These are phyloP conservation scores for Theocolax elegans DNA, from an alignment of 1,140 invertebrate genomes.

Conservation along the genomic window DNA sequence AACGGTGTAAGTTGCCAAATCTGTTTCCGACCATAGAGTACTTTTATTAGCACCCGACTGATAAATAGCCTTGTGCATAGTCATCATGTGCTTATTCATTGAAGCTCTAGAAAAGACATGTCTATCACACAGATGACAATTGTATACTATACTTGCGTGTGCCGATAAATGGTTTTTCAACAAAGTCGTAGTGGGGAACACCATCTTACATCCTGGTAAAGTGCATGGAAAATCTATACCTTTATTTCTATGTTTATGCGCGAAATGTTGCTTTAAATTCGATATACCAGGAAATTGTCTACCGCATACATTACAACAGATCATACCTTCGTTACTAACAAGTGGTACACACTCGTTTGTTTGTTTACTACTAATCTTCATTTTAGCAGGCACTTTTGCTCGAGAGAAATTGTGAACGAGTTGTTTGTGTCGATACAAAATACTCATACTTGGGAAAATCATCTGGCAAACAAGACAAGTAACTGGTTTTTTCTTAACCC, in stretches of 20 bases:
- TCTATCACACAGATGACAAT: constrained; percentile 56
- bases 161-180: constrained; percentile 49
- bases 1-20: constrained; percentile 55
- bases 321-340: constrained; percentile 64
- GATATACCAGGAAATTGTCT: constrained; percentile 68
- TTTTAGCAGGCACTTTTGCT: constrained; percentile 36
- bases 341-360: constrained; percentile 62
- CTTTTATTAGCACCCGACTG: constrained; percentile 44
- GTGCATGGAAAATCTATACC: constrained; percentile 35
- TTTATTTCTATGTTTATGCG: constrained; percentile 63
- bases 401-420: too few species aligned
- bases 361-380: constrained; percentile 26
- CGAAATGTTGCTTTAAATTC: constrained; percentile 70
- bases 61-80: constrained; percentile 54
- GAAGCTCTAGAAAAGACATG: constrained; percentile 55
- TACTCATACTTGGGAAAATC: constrained; percentile 57
- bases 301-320: constrained; percentile 70
- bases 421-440: constrained; percentile 61
- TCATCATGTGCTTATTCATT: constrained; percentile 56
- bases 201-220: constrained; percentile 48
- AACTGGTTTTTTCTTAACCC: constrained; percentile 52
- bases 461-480: constrained; percentile 60
- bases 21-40: constrained; percentile 52
- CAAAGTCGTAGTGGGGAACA: constrained; percentile 44
- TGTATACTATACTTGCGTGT: constrained; percentile 56